Evolutionary conservation across 35 echinoderm and acorn worm species (phyloP).

Genomic region (Diadema setosum): DNA sequence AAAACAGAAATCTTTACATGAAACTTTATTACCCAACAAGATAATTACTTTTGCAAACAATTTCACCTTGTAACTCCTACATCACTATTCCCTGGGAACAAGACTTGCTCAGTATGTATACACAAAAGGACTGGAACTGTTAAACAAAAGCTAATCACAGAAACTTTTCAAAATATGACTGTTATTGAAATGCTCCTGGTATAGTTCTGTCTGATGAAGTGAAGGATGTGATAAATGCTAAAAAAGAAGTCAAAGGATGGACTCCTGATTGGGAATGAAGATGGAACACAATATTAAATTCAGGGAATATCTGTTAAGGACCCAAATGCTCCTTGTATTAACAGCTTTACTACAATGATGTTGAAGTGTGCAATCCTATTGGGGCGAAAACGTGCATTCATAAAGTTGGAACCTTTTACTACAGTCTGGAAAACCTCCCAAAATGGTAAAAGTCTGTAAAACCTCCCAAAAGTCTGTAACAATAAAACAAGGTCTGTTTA

Average conservation of each 20-base stretch:
- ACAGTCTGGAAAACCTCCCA: neutral
- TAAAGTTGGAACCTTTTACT: slow-evolving; percentile 7
- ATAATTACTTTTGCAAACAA: too few species aligned
- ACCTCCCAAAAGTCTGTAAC: neutral
- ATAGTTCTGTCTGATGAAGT: neutral
- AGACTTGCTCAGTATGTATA: too few species aligned
- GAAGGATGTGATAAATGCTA: neutral
- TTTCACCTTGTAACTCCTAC: too few species aligned
- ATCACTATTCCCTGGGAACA: too few species aligned
- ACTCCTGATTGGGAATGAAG: neutral
- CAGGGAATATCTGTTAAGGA: neutral
- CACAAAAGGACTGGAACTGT: neutral
- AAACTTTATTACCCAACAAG: too few species aligned
- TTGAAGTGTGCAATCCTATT: neutral
- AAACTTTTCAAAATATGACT: neutral
- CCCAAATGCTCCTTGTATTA: neutral
- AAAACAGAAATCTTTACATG: too few species aligned
- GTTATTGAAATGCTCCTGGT: too few species aligned
- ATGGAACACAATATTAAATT: neutral
- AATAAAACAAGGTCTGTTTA: neutral
- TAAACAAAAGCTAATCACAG: neutral
- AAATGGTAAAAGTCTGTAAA: too few species aligned
- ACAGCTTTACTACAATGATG: neutral
- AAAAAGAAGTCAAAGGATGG: neutral
- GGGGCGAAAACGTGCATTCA: slow-evolving; percentile 7